Evolutionary conservation across 2,888 invertebrate genomes (phyloP), one percentile per base, ranked within the genome.

Genomic region (Drosophila austrosaltans): DNA sequence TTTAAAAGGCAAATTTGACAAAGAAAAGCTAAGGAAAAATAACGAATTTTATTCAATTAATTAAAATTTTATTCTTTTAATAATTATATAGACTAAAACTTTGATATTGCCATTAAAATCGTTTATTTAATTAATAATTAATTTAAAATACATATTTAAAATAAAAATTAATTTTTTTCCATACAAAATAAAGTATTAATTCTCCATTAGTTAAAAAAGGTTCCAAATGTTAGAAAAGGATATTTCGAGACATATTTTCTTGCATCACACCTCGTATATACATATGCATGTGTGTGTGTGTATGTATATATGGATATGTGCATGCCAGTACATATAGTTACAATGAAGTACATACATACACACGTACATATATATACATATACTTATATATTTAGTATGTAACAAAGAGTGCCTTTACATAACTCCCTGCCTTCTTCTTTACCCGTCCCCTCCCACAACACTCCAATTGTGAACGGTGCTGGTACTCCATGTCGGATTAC

Each of bases 391-490:
- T 48, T 25, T 48, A 12, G 48, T 25, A 48, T 48, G 48, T 48
- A 48, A 48, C 25, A 48, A 12, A 70, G 76, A 53, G 68, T 63
- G 62, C 63, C 60, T 76, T 73, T 78, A 78, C 62, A 78, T 78
- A 78, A 72, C 53, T 56, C 39, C 7, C 57, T 12, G 10, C 10
- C 48, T 25, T 7, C 39, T 10, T 12, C 39, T 16, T 16, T 5
- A 16, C 16, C 28, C 42, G 5, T 7, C 44, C 20, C 3, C 44
- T n/a, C 3, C 44, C 7, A 2, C 22, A 36, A 42, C 36, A 57
- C 56, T 57, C 20, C 36, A 54, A 56, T 32, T 32, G 32, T 57
- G 20, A 20, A 16, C 36, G 56, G 56, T 59, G 12, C 39, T 42
- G 42, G 40, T n/a, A 42, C 59, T 59, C 61, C 61, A 61, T 44